Evolutionary conservation across 2,888 invertebrate genomes (phyloP), one percentile per base, ranked within the genome.

Genomic region (Ashinkailepas kermadecensis): DNA sequence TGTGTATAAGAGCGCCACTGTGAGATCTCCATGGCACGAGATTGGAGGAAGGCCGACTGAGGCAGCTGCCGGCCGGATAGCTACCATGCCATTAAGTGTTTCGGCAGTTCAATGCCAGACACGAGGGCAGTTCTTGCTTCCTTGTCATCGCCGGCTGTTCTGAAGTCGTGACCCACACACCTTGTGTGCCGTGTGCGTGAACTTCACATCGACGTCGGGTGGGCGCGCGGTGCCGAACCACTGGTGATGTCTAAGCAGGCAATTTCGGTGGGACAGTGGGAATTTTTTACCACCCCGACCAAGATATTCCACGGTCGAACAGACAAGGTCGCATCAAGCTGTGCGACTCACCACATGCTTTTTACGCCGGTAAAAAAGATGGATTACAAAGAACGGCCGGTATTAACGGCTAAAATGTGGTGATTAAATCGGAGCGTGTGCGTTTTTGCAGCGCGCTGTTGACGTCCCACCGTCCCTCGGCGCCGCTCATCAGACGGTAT

Each of bases 371-470:
- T 70, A 70, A 70, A 70, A 70, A 70, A 70, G 12, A 15, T 39
- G 39, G 70, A 70, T 70, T 39, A 39, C 70, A 70, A 39, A 12
- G 39, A 23, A 39, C 70, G 25, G 39, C 39, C 70, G 39, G 70
- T 25, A 70, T 70, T 70, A 70, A 70, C 70, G 70, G 70, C 70
- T 70, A 70, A 25, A 70, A 15, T 39, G 25, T 15, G 39, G 39
- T 39, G 70, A 70, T 70, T 70, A 70, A 13, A 70, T 70, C 70
- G 25, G 70, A 13, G 12, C 25, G 15, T 6, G 70, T 12, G 15
- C 25, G 70, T 70, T 70, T 70, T 70, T 70, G 70, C 70, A 70
- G 70, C 25, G 39, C 39, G 39, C 39, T 39, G 39, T 39, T 39
- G 39, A 39, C 39, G 39, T 39, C 39, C 39, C 39, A 39, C 39